These are phyloP conservation scores for Biston betularia DNA, from an alignment of 2,888 invertebrate genomes.

Conservation along the genomic window DNA sequence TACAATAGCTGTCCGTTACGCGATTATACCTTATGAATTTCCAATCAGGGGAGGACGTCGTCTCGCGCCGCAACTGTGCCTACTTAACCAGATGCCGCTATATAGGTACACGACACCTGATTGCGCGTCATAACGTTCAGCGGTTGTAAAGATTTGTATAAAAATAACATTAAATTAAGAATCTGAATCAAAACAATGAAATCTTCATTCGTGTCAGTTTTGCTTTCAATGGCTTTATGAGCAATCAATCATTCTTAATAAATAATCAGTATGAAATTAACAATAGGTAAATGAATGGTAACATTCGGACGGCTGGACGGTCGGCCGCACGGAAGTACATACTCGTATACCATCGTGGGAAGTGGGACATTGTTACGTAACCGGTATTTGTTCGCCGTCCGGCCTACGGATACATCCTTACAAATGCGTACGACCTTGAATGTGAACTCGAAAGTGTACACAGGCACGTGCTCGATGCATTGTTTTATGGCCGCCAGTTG, in stretches of 20 bases:
- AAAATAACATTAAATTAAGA: neutral
- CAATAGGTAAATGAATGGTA: constrained; percentile 59
- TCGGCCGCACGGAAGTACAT: constrained; percentile 68
- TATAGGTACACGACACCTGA: neutral
- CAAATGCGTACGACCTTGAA: constrained; percentile 86
- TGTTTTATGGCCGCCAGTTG: constrained; percentile 80
- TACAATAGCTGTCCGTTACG: constrained; percentile 59
- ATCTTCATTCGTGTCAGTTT: neutral
- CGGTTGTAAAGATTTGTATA: neutral
- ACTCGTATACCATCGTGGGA: constrained; percentile 71
- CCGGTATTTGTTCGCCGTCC: constrained; percentile 82
- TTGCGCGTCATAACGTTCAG: neutral
- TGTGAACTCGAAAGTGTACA: constrained; percentile 85
- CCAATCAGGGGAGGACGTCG: constrained; percentile 46
- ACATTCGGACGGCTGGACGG: constrained; percentile 56
- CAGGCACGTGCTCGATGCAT: constrained; percentile 84
- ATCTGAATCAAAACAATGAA: neutral
- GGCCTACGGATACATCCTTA: constrained; percentile 84
- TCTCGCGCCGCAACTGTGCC: constrained; percentile 37
- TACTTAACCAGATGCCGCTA: neutral
- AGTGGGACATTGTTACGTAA: constrained; percentile 83
- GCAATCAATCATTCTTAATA: constrained; percentile 21
- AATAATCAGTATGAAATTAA: constrained; percentile 23
- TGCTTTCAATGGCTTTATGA: constrained; percentile 15
- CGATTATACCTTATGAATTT: constrained; percentile 50